Evolutionary conservation across 1,140 invertebrate species (phyloP).

Genomic region (Asbolus verrucosus): DNA sequence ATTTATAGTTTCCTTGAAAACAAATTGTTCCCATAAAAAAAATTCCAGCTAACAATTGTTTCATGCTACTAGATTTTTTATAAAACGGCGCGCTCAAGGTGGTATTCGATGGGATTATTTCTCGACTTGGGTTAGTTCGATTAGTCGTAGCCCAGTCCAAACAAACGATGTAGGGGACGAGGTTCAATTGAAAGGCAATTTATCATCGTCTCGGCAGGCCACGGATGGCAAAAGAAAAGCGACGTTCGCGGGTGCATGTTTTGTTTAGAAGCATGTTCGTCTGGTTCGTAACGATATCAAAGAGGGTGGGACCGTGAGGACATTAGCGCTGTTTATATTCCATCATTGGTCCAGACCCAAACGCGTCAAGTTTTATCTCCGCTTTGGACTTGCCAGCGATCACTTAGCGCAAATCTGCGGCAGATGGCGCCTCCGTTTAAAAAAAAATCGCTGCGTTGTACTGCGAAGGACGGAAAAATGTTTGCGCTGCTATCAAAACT

Average conservation of each 20-base stretch:
- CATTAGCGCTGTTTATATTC: constrained; percentile 56
- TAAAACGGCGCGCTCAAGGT: too few relatives aligned
- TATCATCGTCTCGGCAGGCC: constrained; percentile 60
- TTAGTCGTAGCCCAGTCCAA: constrained; percentile 8
- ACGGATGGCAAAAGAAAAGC: constrained; percentile 56
- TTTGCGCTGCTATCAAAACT: too few relatives aligned
- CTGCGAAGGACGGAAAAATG: too few relatives aligned
- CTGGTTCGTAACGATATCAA: constrained; percentile 57
- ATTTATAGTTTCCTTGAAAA: too few relatives aligned
- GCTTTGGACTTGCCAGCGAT: constrained; percentile 11
- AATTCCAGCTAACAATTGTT: too few relatives aligned
- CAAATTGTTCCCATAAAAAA: too few relatives aligned
- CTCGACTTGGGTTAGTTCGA: too few relatives aligned
- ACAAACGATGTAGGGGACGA: constrained; percentile 45
- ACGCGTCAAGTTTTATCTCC: constrained; percentile 39
- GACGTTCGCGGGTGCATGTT: constrained; percentile 55
- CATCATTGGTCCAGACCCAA: constrained; percentile 47
- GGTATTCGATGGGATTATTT: too few relatives aligned
- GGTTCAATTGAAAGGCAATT: constrained; percentile 60
- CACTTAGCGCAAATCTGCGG: constrained; percentile 1
- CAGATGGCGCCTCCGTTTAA: constrained; percentile 17
- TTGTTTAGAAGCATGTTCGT: constrained; percentile 59
- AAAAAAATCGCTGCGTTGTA: constrained; percentile 22
- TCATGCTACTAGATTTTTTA: too few relatives aligned
- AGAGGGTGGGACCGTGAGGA: constrained; percentile 45